A percentile compares a stretch with the other conserved stretches of the same genome.
phyloP scores from a whole-genome alignment of 2,888 invertebrate species.

The Tetranychus truncatus region DNA sequence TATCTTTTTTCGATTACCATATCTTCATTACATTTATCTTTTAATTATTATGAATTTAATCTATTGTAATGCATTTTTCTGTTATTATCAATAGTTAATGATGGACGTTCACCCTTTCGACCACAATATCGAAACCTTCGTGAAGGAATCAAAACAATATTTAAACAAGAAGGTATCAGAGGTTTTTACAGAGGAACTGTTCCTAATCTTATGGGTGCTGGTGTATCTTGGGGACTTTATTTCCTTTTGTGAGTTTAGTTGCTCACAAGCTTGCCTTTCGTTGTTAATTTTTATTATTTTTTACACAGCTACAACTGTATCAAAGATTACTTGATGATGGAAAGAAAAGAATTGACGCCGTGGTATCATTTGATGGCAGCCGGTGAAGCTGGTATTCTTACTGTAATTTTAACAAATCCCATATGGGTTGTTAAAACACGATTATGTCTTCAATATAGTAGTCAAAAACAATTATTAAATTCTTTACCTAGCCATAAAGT shows the following conservation, averaged over 20 bases:
- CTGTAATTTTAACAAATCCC: constrained; percentile 82
- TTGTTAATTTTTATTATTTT: too few relatives aligned
- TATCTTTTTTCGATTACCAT: constrained; percentile 43
- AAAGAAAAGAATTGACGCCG: constrained; percentile 61
- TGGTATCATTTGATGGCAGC: constrained; percentile 75
- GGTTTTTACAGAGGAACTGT: constrained; percentile 90
- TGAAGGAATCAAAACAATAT: constrained; percentile 63
- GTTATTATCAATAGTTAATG: constrained; percentile 50
- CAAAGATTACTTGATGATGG: constrained; percentile 75
- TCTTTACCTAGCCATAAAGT: constrained; percentile 36
- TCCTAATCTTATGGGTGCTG: constrained; percentile 91
- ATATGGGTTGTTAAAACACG: constrained; percentile 98
- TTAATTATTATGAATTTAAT: neutral
- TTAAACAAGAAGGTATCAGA: constrained; percentile 61
- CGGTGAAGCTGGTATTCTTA: constrained; percentile 62
- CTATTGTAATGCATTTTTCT: constrained; percentile 21
- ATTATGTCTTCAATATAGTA: constrained; percentile 76
- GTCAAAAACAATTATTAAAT: constrained; percentile 13
- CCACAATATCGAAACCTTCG: constrained; percentile 71
- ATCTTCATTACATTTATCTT: neutral
- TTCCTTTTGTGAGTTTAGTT: constrained; percentile 67
- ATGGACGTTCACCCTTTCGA: constrained; percentile 55
- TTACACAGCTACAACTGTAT: constrained; percentile 67
- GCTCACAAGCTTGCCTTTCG: too few relatives aligned
- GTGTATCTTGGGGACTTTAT: constrained; percentile 94